These are phyloP conservation scores for Cirrhinus mrigala DNA, from an alignment of 2,797 vertebrate species.

Conservation along the genomic window DNA sequence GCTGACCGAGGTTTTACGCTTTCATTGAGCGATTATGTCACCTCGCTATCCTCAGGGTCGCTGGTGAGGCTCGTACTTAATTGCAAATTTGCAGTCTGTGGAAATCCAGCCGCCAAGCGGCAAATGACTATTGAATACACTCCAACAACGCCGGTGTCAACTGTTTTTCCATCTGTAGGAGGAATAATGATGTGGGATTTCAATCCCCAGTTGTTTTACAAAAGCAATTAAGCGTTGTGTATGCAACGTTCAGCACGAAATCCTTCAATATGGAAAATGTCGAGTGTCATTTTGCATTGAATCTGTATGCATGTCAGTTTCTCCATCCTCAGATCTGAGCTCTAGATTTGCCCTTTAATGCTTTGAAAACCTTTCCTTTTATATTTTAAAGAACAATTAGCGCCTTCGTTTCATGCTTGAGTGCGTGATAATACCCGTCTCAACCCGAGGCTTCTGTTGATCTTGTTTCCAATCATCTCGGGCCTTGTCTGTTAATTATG, in stretches of 20 bases:
- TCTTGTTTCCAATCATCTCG: slow-evolving; percentile 45
- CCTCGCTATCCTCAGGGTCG: slow-evolving; percentile 19
- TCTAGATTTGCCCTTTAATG: slow-evolving; percentile 46
- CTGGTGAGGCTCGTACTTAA: slow-evolving; percentile 35
- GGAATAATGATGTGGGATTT: slow-evolving; percentile 52
- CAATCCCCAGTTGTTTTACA: slow-evolving; percentile 44
- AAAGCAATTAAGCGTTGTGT: slow-evolving; percentile 47
- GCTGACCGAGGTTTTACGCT: slow-evolving; percentile 34
- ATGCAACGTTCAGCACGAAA: slow-evolving; percentile 45
- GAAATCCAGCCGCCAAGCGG: slow-evolving; percentile 33
- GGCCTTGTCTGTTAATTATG: slow-evolving; percentile 52
- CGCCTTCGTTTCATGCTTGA: slow-evolving; percentile 32
- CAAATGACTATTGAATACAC: slow-evolving; percentile 50
- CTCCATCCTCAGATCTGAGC: not conserved
- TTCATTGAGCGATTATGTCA: slow-evolving; percentile 38
- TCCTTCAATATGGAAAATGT: slow-evolving; percentile 40
- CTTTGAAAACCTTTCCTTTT: slow-evolving; percentile 47
- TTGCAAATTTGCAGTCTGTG: slow-evolving; percentile 51
- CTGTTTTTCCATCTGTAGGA: slow-evolving; percentile 40
- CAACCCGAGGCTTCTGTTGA: slow-evolving; percentile 42
- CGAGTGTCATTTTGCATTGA: slow-evolving; percentile 27
- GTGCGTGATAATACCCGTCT: slow-evolving; percentile 33
- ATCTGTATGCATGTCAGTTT: slow-evolving; percentile 43
- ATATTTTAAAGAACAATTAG: slow-evolving; percentile 44
- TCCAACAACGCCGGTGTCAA: slow-evolving; percentile 44